These are phyloP conservation scores for Haemorhous mexicanus DNA, from an alignment of 2,113 vertebrate genomes.

Conservation along the genomic window DNA sequence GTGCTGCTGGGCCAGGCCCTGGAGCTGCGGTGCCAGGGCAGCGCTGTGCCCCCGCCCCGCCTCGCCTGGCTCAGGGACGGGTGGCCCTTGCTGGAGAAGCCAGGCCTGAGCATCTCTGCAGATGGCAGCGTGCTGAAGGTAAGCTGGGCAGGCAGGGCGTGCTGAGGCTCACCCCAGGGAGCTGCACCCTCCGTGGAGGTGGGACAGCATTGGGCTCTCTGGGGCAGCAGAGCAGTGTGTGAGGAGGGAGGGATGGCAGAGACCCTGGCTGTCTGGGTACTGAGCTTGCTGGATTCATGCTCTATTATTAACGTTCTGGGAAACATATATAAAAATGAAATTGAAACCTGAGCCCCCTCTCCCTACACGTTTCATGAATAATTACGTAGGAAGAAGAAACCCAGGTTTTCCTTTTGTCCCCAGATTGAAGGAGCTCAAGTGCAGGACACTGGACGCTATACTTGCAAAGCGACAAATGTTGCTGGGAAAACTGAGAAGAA, in stretches of 20 bases:
- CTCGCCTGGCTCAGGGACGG: slow-evolving; percentile 89
- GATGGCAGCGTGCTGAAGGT: slow-evolving; percentile 88
- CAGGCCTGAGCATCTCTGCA: slow-evolving; percentile 79
- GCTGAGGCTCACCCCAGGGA: no score
- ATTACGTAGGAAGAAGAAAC: neutral
- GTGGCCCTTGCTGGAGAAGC: slow-evolving; percentile 81
- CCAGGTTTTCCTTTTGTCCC: slow-evolving; percentile 1
- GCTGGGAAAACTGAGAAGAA: slow-evolving; percentile 96
- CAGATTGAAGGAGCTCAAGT: slow-evolving; percentile 87
- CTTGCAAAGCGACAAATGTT: slow-evolving; percentile 91
- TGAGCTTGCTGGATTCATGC: neutral
- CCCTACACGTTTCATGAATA: neutral
- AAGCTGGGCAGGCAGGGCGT: neutral
- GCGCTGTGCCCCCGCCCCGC: slow-evolving; percentile 83
- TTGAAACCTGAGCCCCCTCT: neutral
- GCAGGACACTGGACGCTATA: slow-evolving; percentile 91
- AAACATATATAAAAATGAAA: neutral
- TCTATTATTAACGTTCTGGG: neutral
- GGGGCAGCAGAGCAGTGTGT: no score
- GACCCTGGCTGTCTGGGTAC: fast-evolving
- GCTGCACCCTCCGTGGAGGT: fast-evolving
- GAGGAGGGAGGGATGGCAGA: neutral
- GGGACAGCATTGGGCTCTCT: neutral
- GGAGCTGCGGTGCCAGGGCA: slow-evolving; percentile 84
- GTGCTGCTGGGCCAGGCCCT: slow-evolving; percentile 76